Evolutionary conservation across 2,888 invertebrate genomes (phyloP), one percentile per base, ranked within the genome.

Genomic region (Sinodicranocentrus sp.): DNA sequence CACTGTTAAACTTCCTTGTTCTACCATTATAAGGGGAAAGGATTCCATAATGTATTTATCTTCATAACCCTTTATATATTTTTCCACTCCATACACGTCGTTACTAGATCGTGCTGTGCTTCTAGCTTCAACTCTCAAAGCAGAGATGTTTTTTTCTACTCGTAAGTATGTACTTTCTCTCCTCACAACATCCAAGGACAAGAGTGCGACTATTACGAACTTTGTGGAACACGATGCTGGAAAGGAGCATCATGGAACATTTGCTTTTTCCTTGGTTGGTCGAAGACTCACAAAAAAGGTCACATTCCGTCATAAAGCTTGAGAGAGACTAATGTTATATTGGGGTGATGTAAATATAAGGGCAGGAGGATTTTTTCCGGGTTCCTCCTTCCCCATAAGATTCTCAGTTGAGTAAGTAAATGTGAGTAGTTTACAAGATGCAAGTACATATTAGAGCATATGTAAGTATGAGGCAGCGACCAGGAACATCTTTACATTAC

Each of bases 251-350:
- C 28, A 61, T 61, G n/a, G 59, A 61, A 28, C 61, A 61, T 61
- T 61, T 59, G 28, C 28, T 61, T 61, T 61, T 28, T 61, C 28
- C 33, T 6, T 33, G 33, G 33, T 33, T 33, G 57, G 25, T 52
- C n/a, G 17, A 5, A 48, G 48, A 2, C 33, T n/a, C 8, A 15
- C 6, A 21, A 43, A 43, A 65, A 65, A 65, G 65, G 65, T 65
- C 65, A 43, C 65, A 65, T 65, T 39, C 65, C 39, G 17, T 65
- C 65, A 65, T 39, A 65, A 65, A 65, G 21, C 43, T 26, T 61
- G 61, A 15, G 26, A n/a, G n/a, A 10, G 61, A 61, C 2, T 61
- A 48, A 48, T 48, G 48, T 54, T 21, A 17, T 54, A 23, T 21
- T n/a, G n/a, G 8, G 54, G 21, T 48, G 2, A 48, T 13, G 39